Base-by-base conservation (phyloP, 2,797 vertebrate genomes). In the Avahi laniger region DNA sequence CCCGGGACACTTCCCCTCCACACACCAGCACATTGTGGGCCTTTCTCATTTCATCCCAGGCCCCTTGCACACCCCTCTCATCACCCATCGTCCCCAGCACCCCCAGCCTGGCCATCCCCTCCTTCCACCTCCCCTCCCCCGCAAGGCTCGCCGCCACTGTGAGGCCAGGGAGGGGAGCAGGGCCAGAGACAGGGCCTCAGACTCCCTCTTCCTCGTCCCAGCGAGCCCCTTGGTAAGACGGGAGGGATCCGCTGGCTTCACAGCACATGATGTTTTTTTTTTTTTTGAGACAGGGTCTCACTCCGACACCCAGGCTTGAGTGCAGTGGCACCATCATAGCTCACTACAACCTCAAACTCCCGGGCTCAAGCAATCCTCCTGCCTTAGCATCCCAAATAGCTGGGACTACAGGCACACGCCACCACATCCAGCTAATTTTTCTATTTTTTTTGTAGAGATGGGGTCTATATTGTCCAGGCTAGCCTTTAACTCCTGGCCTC, bases 11-110 rank as follows among this genome's bases (percentile, higher is more conserved):
- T 1, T 91, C 72, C 96, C 52, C 72, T 7, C 33, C 69, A 28
- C 91, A 59, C 1, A 89, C 79, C 35, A 65, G 89, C 96, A 95
- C 76, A 0, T 94, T 75, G 95, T 7, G 12, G 46, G 54, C 63
- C 69, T 28, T 93, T 87, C 79, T 87, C 26, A 2, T 20, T 20
- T 15, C 50, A 38, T 8, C 20, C 11, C n/a, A 20, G 10, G 15
- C 35, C 54, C 26, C 0, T 2, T 0, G 20, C 7, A 38, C 14
- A 41, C 30, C 17, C 11, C 1, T 26, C 46, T 28, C n/a, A n/a
- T 24, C 41, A 82, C 43, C 85, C 18, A 5, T 5, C 61, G 38
- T 17, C 67, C 73, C 26, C 61, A 85, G 26, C 20, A 22, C 5
- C 38, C 61, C 30, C 52, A 59, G 63, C 70, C 78, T 18, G 59